Base-by-base conservation (phyloP, 2,113 vertebrate species). In the Petrocephalus zakoni region DNA sequence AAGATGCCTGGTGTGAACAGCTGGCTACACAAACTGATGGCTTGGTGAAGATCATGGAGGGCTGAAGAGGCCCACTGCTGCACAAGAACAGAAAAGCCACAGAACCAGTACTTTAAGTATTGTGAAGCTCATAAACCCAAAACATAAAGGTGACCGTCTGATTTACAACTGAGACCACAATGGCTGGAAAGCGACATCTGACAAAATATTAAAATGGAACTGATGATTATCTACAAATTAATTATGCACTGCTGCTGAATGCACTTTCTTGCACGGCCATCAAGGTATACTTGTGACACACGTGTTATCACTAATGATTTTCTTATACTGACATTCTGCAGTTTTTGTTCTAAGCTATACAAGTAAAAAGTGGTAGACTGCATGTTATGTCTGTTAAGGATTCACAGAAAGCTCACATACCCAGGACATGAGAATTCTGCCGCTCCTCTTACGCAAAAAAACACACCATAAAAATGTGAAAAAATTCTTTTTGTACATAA, bases 71-170 rank as follows among this genome's bases (percentile, higher is more conserved):
- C 52, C 58, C 17, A 47, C 68, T 4, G 51, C 37, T 88, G 49
- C 25, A 34, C 87, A 87, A 13, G 49, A 53, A 81, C 87, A 81
- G 21, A 88, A 88, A 81, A 49, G 72, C 49, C 87, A 81, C 49
- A 55, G 42, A 64, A 87, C 29, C 52, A 47, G 58, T 46, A 87
- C 34, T 42, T n/a, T 72, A 46, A 42, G 25, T 46, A 29, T 51
- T 42, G 29, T 55, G 10, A 25, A 34, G 15, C 25, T 55, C 52
- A 55, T 86, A 55, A 25, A 86, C 49, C 5, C 5, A 49, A 19
- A 52, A 49, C 46, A n/a, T 5, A 22, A 53, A 21, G 29, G 49
- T 52, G 83, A 2, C 46, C 37, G 17, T 19, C 34, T 42, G 46
- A 49, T 25, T 53, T 34, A 25, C n/a, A 29, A 11, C 9, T 1